Evolutionary conservation across 2,113 vertebrate species (phyloP).

Genomic region (Eudyptes chrysolophus): DNA sequence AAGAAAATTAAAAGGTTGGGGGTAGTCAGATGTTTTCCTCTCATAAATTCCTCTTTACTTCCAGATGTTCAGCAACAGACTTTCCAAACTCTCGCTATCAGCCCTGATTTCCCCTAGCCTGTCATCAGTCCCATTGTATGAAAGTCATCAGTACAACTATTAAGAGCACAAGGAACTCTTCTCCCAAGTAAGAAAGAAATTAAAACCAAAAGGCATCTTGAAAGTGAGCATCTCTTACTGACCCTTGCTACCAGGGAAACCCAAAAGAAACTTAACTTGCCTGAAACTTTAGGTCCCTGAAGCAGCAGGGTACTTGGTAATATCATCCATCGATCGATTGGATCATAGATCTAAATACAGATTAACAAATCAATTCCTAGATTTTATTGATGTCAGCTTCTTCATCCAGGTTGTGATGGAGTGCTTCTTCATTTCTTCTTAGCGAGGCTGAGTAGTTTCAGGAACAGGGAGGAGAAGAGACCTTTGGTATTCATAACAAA

Average conservation of each 20-base stretch:
- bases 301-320: neutral
- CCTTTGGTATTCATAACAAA: neutral
- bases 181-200: neutral
- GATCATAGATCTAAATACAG: neutral
- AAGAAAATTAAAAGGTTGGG: neutral
- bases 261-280: neutral
- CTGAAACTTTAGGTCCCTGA: neutral
- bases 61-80: neutral
- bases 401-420: neutral
- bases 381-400: neutral
- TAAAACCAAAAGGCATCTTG: neutral
- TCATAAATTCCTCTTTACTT: constrained; percentile 27
- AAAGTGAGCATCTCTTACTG: neutral
- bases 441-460: neutral
- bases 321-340: neutral
- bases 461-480: neutral
- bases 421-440: neutral
- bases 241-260: neutral
- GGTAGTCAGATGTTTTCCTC: constrained; percentile 5
- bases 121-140: neutral
- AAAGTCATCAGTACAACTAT: neutral
- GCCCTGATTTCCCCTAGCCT: neutral
- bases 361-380: neutral
- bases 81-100: neutral
- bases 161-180: neutral